Evolutionary conservation across 2,888 invertebrate genomes (phyloP), one percentile per base, ranked within the genome.

Genomic region (Cheilosia vernalis): DNA sequence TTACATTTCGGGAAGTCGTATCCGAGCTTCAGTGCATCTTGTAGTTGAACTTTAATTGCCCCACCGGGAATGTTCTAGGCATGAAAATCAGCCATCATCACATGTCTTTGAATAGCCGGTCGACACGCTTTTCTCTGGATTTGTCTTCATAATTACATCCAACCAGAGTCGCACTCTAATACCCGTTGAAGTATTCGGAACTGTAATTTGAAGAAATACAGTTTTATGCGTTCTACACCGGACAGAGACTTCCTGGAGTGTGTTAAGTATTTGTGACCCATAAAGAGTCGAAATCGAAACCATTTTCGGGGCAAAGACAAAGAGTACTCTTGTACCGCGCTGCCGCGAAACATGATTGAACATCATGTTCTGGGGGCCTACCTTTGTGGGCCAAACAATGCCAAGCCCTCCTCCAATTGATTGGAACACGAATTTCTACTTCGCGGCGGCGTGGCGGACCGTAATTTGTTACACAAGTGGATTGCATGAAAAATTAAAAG

Each of bases 381-480:
- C 47, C 79, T 78, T 69, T 84, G 69, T 30, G 69, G 42, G 74
- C 55, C 58, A 51, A 69, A 70, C 67, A 79, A 74, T 60, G 79
- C 84, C 84, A 70, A 79, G 70, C 84, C 79, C 84, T 79, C 84
- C 79, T 76, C 40, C 84, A 74, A 79, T 76, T 84, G 84, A 84
- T 84, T 79, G 84, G 84, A 84, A 84, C 84, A 84, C 74, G 84
- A 84, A 64, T 76, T 66, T 84, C 79, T 79, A 80, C 85, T 85
- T 74, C 55, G 47, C 58, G 60, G 66, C 63, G 58, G 66, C 61
- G 30, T 24, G 55, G 24, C 37, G 24, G 56, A 67, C 44, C 42
- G 78, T 87, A 69, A 87, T 87, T 84, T 81, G 84, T 87, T 81
- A 64, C 64, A 81, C 87, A 87, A 87, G 76, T 60, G 58, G 51